These are phyloP conservation scores for Sinhomidia bicolor DNA, from an alignment of 2,888 invertebrate species.

Conservation along the genomic window DNA sequence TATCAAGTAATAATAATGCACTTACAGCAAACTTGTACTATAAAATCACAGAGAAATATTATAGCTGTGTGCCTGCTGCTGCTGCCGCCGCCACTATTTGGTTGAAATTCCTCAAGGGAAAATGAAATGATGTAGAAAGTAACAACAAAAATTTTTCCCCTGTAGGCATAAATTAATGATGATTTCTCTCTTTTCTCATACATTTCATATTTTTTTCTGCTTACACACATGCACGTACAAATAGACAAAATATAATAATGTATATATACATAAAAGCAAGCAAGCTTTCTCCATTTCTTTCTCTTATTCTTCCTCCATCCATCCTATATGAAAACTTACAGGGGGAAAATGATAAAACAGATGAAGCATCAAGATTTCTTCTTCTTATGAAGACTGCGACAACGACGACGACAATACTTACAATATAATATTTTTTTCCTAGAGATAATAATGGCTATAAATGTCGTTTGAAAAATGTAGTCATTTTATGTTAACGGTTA, in stretches of 20 bases:
- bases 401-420: too few relatives aligned
- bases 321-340: too few relatives aligned
- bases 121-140: slow-evolving; percentile 76
- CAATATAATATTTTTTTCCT: neutral
- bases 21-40: too few relatives aligned
- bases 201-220: slow-evolving; percentile 32
- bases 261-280: slow-evolving; percentile 4
- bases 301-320: neutral
- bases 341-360: slow-evolving; percentile 23
- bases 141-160: slow-evolving; percentile 74
- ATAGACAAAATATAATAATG: slow-evolving; percentile 52
- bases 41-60: too few relatives aligned
- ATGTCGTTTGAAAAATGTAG: slow-evolving; percentile 64
- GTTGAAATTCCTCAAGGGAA: slow-evolving; percentile 65
- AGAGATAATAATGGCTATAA: slow-evolving; percentile 44
- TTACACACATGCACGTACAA: neutral
- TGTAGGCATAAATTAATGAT: slow-evolving; percentile 77
- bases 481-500: slow-evolving; percentile 34
- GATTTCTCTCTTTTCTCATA: slow-evolving; percentile 73
- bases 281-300: slow-evolving; percentile 57
- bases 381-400: neutral
- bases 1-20: too few relatives aligned
- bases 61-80: slow-evolving; percentile 46
- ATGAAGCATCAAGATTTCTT: slow-evolving; percentile 50
- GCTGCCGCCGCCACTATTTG: neutral